These are phyloP conservation scores for Caenorhabditis sp. DNA, from an alignment of 2,888 invertebrate genomes.

Conservation along the genomic window DNA sequence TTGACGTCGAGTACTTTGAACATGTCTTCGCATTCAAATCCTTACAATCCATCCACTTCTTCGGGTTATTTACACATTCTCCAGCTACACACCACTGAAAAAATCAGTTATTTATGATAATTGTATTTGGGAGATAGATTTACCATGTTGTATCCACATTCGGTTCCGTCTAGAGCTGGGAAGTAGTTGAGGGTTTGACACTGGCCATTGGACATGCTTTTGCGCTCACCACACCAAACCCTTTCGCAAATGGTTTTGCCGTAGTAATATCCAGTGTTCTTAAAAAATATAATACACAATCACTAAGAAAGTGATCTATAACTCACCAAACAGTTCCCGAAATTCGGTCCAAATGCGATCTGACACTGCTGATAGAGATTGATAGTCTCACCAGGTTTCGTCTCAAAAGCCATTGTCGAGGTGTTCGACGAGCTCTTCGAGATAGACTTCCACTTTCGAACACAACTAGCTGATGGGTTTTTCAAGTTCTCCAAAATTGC, in stretches of 20 bases:
- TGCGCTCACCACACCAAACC: conserved; percentile 67
- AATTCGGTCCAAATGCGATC: conserved; percentile 64
- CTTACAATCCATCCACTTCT: conserved; percentile 51
- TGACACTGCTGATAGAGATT: conserved; percentile 60
- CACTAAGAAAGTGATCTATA: neutral
- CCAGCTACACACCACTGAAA: conserved; percentile 67
- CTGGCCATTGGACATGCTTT: conserved; percentile 39
- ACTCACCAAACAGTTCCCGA: conserved; percentile 58
- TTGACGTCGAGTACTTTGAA: conserved; percentile 46
- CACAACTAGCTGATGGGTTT: conserved; percentile 36
- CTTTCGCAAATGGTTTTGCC: conserved; percentile 56
- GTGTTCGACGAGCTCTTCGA: neutral
- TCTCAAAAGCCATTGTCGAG: conserved; percentile 1
- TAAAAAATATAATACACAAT: conserved; percentile 1
- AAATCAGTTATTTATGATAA: neutral
- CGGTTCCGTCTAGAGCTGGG: conserved; percentile 67
- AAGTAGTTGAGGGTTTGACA: conserved; percentile 68
- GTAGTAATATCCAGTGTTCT: conserved; percentile 55
- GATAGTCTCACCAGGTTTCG: conserved; percentile 54
- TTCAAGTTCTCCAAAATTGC: conserved; percentile 44
- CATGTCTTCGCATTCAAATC: conserved; percentile 59
- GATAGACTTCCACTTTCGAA: conserved; percentile 30
- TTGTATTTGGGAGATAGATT: neutral
- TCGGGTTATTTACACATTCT: conserved; percentile 55
- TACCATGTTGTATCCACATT: conserved; percentile 61